Evolutionary conservation across 1,140 invertebrate genomes (phyloP).

Genomic region (Rhynchophorus ferrugineus): DNA sequence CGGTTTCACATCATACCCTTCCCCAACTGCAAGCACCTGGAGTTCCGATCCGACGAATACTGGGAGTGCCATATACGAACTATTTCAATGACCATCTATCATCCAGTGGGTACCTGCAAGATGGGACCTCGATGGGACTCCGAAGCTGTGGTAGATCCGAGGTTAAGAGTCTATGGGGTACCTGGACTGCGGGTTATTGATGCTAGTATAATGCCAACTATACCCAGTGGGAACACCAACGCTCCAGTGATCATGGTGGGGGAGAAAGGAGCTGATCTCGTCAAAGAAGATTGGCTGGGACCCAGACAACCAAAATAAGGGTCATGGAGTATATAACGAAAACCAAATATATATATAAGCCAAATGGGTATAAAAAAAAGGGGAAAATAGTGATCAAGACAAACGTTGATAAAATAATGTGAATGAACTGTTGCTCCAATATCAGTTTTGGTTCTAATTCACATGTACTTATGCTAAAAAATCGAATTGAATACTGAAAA

Average conservation of each 20-base stretch:
- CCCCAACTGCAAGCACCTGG: slow-evolving; percentile 67
- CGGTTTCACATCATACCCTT: slow-evolving; percentile 63
- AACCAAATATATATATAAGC: no score
- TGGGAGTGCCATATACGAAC: slow-evolving; percentile 79
- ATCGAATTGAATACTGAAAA: no score
- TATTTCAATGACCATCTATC: slow-evolving; percentile 81
- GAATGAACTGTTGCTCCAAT: no score
- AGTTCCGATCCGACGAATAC: slow-evolving; percentile 69
- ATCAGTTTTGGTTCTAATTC: no score
- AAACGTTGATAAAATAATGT: no score
- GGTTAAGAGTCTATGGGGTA: slow-evolving; percentile 69
- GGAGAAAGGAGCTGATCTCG: slow-evolving; percentile 41
- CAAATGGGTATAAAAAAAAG: no score
- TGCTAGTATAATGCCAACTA: slow-evolving; percentile 83
- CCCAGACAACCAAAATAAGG: no score
- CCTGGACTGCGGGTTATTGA: slow-evolving; percentile 74
- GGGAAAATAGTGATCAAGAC: no score
- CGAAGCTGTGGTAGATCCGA: slow-evolving; percentile 73
- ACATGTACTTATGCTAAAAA: no score
- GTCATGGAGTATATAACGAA: no score
- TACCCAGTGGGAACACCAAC: slow-evolving; percentile 47
- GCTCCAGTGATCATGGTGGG: slow-evolving; percentile 42
- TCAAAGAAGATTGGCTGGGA: slow-evolving; percentile 46
- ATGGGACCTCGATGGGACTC: slow-evolving; percentile 74
- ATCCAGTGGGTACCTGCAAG: slow-evolving; percentile 72